Percentiles rank a stretch among this genome's conserved stretches.
Evolutionary conservation across 2,113 vertebrate genomes (phyloP).

Genomic region (Vidua macroura): DNA sequence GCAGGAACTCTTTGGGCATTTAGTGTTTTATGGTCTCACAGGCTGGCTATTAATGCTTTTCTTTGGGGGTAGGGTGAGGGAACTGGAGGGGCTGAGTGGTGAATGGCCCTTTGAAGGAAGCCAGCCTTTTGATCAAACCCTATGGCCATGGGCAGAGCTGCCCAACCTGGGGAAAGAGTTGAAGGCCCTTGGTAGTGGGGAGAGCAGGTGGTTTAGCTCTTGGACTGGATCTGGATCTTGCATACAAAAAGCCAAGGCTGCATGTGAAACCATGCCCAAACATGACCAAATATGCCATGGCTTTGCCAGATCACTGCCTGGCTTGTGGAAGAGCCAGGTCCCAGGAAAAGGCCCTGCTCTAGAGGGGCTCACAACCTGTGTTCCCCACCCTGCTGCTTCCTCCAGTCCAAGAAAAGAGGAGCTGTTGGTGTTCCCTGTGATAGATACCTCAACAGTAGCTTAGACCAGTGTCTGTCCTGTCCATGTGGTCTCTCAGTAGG

Average conservation of each 20-base stretch:
- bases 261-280: rapidly evolving
- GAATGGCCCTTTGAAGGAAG: neutral
- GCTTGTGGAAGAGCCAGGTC: neutral
- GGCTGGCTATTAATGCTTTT: constrained; percentile 15
- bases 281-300: rapidly evolving
- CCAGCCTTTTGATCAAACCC: neutral
- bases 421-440: neutral
- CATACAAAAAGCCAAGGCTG: neutral
- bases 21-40: constrained; percentile 39
- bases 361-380: neutral
- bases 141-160: rapidly evolving
- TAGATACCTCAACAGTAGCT: rapidly evolving
- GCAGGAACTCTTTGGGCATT: constrained; percentile 48
- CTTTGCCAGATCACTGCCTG: neutral
- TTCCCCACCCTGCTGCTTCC: neutral
- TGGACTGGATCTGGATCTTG: rapidly evolving
- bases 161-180: neutral
- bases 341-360: neutral
- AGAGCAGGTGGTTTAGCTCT: neutral
- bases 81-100: neutral
- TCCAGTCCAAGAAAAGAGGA: neutral
- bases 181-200: neutral
- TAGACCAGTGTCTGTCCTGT: neutral
- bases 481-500: rapidly evolving
- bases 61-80: neutral